Base-by-base conservation (phyloP, 2,797 vertebrate species). In the Scleropages formosus region DNA sequence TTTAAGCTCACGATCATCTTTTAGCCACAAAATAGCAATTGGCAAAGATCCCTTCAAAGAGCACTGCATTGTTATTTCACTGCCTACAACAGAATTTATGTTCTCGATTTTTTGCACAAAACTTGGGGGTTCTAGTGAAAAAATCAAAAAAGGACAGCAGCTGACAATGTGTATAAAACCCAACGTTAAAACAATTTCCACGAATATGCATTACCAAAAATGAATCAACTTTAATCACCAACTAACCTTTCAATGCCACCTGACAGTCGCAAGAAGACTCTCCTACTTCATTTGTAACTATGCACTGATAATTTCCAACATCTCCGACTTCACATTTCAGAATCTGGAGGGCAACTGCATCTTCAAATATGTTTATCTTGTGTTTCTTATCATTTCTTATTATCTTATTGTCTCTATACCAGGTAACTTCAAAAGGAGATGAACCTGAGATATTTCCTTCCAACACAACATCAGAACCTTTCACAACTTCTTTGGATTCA, bases 171-270 rank as follows among this genome's bases (percentile, higher is more conserved):
- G 64, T 39, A 73, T n/a, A 15, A 72, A 39, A 7, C 24, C 11
- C 10, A 39, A 79, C 72, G 63, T 20, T 64, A 72, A 1, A 53
- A n/a, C 27, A 9, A 13, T 53, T 20, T 44, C 67, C 77, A 72
- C 51, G 63, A 73, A 77, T 39, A 68, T 24, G 18, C 51, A 16
- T 58, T 26, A 39, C 69, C 77, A 73, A 59, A 64, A 72, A 75
- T 51, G 71, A 24, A 16, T 65, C 74, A 62, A 64, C 20, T n/a
- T 56, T 62, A 62, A 12, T 64, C 75, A 73, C 63, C 73, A 53
- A 98, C 96, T 86, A 89, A 99, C 98, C 98, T 98, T 97, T 98
- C 24, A 99, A 87, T 0, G 85, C 89, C 65, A 99, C 85, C 74
- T 92, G 89, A 72, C 95, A 96, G 71, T 88, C 95, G 85, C 95